phyloP scores from a whole-genome alignment of 2,797 vertebrate genomes.

The Phalanger gymnotis region DNA sequence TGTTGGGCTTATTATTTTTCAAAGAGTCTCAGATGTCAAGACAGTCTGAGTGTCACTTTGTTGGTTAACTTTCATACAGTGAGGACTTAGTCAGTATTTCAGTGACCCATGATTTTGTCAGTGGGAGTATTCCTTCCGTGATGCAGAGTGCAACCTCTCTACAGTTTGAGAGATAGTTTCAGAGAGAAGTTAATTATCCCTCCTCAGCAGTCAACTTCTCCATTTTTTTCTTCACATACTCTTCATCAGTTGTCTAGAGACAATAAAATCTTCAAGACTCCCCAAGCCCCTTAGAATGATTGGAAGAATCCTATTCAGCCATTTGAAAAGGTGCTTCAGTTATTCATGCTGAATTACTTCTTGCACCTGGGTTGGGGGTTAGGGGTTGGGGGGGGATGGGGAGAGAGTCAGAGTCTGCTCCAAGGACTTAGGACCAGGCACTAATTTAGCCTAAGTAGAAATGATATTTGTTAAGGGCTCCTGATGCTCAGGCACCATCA shows the following conservation, averaged over 20 bases:
- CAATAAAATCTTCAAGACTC: neutral
- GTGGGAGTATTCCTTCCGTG: neutral
- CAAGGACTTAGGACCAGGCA: neutral
- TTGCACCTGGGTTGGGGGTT: neutral
- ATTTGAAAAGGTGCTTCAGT: neutral
- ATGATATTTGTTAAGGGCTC: neutral
- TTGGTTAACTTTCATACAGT: constrained; percentile 11
- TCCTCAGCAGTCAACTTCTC: neutral
- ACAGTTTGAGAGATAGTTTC: neutral
- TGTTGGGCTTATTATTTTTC: neutral
- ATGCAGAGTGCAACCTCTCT: neutral
- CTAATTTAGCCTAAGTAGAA: neutral
- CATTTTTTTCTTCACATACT: neutral
- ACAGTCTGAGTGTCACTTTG: constrained; percentile 31
- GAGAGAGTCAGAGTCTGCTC: neutral
- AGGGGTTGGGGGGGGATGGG: no score
- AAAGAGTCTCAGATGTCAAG: neutral
- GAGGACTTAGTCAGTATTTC: neutral
- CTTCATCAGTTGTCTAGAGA: neutral
- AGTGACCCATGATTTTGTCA: neutral
- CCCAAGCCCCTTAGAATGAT: neutral
- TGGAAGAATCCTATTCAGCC: neutral
- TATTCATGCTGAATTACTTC: neutral
- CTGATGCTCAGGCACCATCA: neutral
- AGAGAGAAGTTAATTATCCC: neutral